Conservation (phyloP, 1,140 invertebrate genomes). For the Proales similis region DNA sequence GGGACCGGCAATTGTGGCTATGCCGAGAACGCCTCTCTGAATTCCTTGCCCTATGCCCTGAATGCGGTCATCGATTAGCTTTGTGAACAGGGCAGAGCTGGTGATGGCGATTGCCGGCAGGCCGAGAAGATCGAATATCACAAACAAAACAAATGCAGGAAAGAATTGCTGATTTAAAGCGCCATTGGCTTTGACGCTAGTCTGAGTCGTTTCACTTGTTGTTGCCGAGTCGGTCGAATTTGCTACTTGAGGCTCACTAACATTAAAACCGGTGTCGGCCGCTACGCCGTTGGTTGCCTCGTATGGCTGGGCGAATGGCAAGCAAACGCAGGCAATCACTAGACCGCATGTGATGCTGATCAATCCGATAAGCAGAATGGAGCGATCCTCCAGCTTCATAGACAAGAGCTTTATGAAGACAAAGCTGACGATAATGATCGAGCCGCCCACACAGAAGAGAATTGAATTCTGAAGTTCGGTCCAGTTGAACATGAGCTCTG, state of each 20-base stretch:
- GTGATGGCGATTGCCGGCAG: slow-evolving; percentile 30
- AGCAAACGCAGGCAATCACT: not conserved
- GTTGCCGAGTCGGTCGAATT: not conserved
- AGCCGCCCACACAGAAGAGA: slow-evolving; percentile 22
- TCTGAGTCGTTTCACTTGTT: not conserved
- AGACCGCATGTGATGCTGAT: slow-evolving; percentile 10
- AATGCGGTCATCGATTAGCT: slow-evolving; percentile 14
- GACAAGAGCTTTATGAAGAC: slow-evolving; percentile 11
- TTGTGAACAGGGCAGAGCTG: slow-evolving; percentile 26
- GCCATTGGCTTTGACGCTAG: not conserved
- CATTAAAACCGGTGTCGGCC: not conserved
- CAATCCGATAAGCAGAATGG: slow-evolving; percentile 17
- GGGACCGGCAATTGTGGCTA: slow-evolving; percentile 30
- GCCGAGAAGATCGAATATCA: slow-evolving; percentile 35
- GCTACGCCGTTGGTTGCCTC: not conserved
- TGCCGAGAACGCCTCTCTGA: slow-evolving; percentile 20
- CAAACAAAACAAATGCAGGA: slow-evolving; percentile 14
- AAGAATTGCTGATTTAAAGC: slow-evolving; percentile 4
- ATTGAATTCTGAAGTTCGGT: slow-evolving; percentile 25
- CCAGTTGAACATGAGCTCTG: slow-evolving; percentile 32
- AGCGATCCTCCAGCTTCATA: slow-evolving; percentile 10
- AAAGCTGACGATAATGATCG: slow-evolving; percentile 17
- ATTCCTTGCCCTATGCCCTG: slow-evolving; percentile 37
- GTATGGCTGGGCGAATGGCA: slow-evolving; percentile 14
- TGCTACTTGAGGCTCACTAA: too few species aligned